Base-by-base conservation (phyloP, 92 coral and sea anemone genomes). In the Parazoanthus darwini region DNA sequence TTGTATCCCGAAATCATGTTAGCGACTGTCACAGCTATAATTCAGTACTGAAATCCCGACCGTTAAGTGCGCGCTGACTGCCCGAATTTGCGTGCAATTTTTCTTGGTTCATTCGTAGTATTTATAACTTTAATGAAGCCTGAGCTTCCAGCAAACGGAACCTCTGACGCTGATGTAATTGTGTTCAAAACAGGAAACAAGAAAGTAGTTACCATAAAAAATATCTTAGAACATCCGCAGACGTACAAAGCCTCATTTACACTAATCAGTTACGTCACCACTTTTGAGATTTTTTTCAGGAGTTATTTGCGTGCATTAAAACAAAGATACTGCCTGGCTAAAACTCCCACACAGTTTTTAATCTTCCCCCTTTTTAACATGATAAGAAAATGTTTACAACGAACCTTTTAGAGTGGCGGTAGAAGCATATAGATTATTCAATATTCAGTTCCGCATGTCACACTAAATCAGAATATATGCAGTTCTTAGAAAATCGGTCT, bases 101-200 rank as follows among this genome's bases (percentile, higher is more conserved):
- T 1, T 22, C 70, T 1, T 63, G 70, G 70, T 26, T 16, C 70
- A 20, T 5, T 23, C 70, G 26, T 63, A 63, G 25, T 63, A 63
- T 63, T 18, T 63, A 63, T 63, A 63, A 63, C 25, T 5, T 23
- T 9, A 6, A 23, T 63, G 70, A 54, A 0, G 70, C 70, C 70
- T 5, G 70, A 63, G 15, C 70, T 63, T 9, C 70, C n/a, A 23
- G 7, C 26, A 18, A 63, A 63, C 70, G 42, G 43, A 73, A 73
- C 5, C 35, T 73, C 77, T 73, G 77, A 73, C 77, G 77, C 77
- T 23, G 76, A 25, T 8, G 38, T 33, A 1, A 29, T 3, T 29
- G 38, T 73, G 42, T 36, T 36, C 77, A 73, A 73, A 25, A 73
- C 77, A 73, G 77, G 77, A 73, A 73, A 36, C 18, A 15, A 86